phyloP scores from a whole-genome alignment of 2,797 vertebrate species.

The Myiotriccus ornatus region DNA sequence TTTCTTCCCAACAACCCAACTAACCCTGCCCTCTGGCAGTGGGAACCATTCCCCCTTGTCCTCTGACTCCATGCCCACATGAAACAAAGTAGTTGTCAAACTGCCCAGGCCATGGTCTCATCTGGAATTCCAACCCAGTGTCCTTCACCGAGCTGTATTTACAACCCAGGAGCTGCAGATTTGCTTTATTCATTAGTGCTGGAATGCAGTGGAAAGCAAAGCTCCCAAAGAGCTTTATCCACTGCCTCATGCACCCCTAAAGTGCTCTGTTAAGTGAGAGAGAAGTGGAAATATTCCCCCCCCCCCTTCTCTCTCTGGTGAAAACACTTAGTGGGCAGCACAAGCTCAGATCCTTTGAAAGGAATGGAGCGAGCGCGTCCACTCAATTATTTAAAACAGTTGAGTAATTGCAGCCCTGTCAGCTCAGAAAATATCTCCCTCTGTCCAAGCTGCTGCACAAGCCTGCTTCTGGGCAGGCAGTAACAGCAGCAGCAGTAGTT shows the following conservation, averaged over 20 bases:
- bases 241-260: neutral
- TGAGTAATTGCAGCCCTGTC: constrained; percentile 52
- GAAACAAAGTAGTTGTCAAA: neutral
- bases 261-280: constrained; percentile 8
- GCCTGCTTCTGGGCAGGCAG: neutral
- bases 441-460: constrained; percentile 41
- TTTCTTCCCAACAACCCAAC: accelerated
- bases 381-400: constrained; percentile 66
- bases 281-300: neutral
- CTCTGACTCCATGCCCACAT: neutral
- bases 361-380: constrained; percentile 2
- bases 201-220: neutral
- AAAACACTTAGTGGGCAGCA: constrained; percentile 31
- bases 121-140: neutral
- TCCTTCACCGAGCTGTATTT: neutral
- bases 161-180: neutral
- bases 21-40: accelerated
- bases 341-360: neutral
- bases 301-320: neutral
- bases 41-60: neutral
- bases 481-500: neutral
- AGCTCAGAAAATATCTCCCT: constrained; percentile 43
- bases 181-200: neutral
- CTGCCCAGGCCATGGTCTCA: neutral
- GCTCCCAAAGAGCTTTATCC: constrained; percentile 9